phyloP scores from a whole-genome alignment of 2,113 vertebrate genomes.

The Chunga burmeisteri region DNA sequence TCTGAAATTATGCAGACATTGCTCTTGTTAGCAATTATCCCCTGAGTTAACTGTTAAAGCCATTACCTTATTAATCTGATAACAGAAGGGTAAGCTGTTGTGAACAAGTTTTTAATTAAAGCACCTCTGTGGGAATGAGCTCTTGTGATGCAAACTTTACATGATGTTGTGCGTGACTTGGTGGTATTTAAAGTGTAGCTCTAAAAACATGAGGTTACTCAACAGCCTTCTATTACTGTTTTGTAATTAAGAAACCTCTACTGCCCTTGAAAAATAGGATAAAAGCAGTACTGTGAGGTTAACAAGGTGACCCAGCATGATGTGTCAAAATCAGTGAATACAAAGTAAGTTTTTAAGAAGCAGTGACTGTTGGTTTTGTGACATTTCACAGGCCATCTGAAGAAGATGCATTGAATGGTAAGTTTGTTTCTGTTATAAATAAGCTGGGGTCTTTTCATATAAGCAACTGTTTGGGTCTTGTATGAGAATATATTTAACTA shows the following conservation, averaged over 20 bases:
- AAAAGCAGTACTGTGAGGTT: not conserved
- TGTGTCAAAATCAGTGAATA: not conserved
- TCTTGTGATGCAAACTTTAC: slow-evolving; percentile 40
- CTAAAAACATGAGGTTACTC: slow-evolving; percentile 1
- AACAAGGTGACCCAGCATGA: slow-evolving; percentile 25
- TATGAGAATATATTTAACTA: not conserved
- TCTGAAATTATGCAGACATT: not conserved
- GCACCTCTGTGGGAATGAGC: slow-evolving; percentile 38
- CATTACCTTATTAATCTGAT: slow-evolving; percentile 56
- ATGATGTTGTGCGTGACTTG: slow-evolving; percentile 27
- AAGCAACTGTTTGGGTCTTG: not conserved
- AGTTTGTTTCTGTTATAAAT: slow-evolving; percentile 29
- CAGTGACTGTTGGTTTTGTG: slow-evolving; percentile 34
- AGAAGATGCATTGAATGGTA: slow-evolving; percentile 81
- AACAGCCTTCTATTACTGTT: not conserved
- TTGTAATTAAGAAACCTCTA: slow-evolving; percentile 18
- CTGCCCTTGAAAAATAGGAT: slow-evolving; percentile 17
- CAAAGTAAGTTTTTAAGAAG: not conserved
- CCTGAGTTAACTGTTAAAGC: slow-evolving; percentile 15
- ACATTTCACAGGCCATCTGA: slow-evolving; percentile 71
- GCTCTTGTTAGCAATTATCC: slow-evolving; percentile 30
- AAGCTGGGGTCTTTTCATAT: not conserved
- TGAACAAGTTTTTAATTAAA: slow-evolving; percentile 53
- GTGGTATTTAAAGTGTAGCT: slow-evolving; percentile 18
- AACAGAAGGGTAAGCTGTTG: slow-evolving; percentile 36